phyloP scores from a whole-genome alignment of 2,113 vertebrate species.

The Mugil cephalus region DNA sequence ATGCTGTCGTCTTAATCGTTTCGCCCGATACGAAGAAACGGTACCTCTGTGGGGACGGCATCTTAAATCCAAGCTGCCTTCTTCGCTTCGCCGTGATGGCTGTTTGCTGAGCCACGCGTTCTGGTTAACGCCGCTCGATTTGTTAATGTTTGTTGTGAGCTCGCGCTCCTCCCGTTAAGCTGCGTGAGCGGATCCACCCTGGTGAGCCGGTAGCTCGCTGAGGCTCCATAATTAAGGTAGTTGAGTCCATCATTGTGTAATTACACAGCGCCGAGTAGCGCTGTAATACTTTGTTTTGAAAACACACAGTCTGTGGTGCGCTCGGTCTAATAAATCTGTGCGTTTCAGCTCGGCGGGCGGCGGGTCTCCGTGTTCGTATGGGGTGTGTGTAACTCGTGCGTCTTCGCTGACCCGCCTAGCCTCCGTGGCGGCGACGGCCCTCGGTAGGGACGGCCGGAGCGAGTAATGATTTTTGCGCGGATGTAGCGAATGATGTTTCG shows the following conservation, averaged over 20 bases:
- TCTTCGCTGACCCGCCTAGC: slow-evolving; percentile 10
- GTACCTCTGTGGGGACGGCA: neutral
- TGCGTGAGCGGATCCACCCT: slow-evolving; percentile 46
- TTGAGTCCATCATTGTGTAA: slow-evolving; percentile 71
- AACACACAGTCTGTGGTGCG: slow-evolving; percentile 46
- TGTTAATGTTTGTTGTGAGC: slow-evolving; percentile 41
- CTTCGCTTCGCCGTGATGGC: slow-evolving; percentile 37
- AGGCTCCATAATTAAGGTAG: slow-evolving; percentile 67
- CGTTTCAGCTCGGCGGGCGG: slow-evolving; percentile 41
- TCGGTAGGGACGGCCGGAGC: neutral
- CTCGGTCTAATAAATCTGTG: slow-evolving; percentile 52
- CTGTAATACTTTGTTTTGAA: slow-evolving; percentile 69
- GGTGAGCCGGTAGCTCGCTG: slow-evolving; percentile 44
- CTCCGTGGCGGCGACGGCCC: slow-evolving; percentile 10
- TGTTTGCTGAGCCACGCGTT: slow-evolving; percentile 45
- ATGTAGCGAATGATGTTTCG: neutral
- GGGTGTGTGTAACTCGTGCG: slow-evolving; percentile 26
- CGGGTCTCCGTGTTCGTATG: slow-evolving; percentile 19
- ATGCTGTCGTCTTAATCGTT: slow-evolving; percentile 41
- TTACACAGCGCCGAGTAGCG: slow-evolving; percentile 57
- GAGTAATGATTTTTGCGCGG: slow-evolving; percentile 19
- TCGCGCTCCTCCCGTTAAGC: slow-evolving; percentile 28
- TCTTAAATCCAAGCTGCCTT: slow-evolving; percentile 27
- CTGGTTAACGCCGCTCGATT: slow-evolving; percentile 41
- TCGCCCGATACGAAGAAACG: slow-evolving; percentile 43